phyloP scores from a whole-genome alignment of 1,140 invertebrate species.

The Cyclina sinensis region DNA sequence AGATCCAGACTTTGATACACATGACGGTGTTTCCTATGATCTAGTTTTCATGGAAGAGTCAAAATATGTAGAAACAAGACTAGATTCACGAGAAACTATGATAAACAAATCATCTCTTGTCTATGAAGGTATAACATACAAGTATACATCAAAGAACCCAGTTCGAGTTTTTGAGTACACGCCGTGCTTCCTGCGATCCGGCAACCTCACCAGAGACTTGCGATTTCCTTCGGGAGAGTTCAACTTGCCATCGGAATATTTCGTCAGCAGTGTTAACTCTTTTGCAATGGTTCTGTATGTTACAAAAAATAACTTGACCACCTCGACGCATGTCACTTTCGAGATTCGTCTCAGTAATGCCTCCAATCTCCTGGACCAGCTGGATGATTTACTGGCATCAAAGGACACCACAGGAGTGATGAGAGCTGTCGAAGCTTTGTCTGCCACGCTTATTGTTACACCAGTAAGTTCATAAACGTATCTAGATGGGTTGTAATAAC shows the following conservation, averaged over 20 bases:
- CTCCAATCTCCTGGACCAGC: conserved; percentile 70
- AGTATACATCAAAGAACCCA: conserved; percentile 72
- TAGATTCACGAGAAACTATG: conserved; percentile 53
- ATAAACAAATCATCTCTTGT: conserved; percentile 67
- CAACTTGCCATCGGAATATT: conserved; percentile 78
- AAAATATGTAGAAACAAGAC: conserved; percentile 49
- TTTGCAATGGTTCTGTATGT: conserved; percentile 79
- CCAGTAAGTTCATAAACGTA: conserved; percentile 30
- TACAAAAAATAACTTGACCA: conserved; percentile 75
- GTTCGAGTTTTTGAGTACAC: conserved; percentile 77
- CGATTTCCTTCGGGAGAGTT: conserved; percentile 72
- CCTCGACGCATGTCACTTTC: conserved; percentile 50
- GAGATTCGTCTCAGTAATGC: conserved; percentile 70
- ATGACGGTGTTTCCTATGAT: conserved; percentile 75
- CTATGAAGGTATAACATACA: conserved; percentile 71
- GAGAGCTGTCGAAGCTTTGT: conserved; percentile 52
- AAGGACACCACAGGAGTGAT: conserved; percentile 63
- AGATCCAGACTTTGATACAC: conserved; percentile 81
- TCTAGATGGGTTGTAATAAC: no score
- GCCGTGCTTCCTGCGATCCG: conserved; percentile 67
- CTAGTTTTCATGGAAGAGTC: conserved; percentile 78
- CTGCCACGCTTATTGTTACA: background rate
- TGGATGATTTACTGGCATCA: conserved; percentile 72
- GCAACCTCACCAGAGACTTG: conserved; percentile 69
- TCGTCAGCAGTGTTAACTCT: conserved; percentile 68